Evolutionary conservation across 1,140 invertebrate genomes (phyloP).

Genomic region (Epicauta chinensis): DNA sequence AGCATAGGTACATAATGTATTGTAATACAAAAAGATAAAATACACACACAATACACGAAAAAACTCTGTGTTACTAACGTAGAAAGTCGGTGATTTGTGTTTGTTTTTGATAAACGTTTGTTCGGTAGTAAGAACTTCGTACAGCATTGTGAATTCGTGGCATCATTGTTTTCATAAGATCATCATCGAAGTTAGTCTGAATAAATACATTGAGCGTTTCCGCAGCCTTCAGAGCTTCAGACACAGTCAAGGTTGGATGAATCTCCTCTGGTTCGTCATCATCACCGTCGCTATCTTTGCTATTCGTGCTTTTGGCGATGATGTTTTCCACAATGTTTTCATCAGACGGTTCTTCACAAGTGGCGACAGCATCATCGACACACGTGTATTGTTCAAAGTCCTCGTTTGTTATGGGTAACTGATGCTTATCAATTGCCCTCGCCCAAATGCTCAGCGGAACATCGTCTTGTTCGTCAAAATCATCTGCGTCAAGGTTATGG

Average conservation of each 20-base stretch:
- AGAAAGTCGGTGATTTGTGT: too few relatives aligned
- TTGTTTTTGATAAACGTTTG: too few relatives aligned
- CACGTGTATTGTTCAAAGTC: conserved; percentile 29
- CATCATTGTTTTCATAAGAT: conserved; percentile 29
- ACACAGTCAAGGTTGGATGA: conserved; percentile 26
- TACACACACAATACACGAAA: too few relatives aligned
- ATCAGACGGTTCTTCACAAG: conserved; percentile 29
- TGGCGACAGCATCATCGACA: conserved; percentile 33
- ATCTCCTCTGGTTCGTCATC: conserved; percentile 24
- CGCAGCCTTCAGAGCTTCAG: conserved; percentile 31
- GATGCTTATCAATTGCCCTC: conserved; percentile 23
- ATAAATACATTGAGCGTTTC: conserved; percentile 31
- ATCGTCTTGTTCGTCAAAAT: conserved; percentile 21
- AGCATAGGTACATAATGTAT: too few relatives aligned
- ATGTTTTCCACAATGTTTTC: conserved; percentile 31
- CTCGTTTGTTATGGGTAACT: conserved; percentile 28
- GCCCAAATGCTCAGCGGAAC: not conserved
- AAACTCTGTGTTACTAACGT: too few relatives aligned
- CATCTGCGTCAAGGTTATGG: conserved; percentile 3
- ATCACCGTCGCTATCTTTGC: conserved; percentile 30
- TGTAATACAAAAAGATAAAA: too few relatives aligned
- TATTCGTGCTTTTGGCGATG: conserved; percentile 18
- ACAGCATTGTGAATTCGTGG: conserved; percentile 27
- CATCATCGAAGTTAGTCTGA: conserved; percentile 32
- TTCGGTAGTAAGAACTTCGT: conserved; percentile 6